Base-by-base conservation (phyloP, 2,888 invertebrate genomes). In the Cataglyphis cursor region DNA sequence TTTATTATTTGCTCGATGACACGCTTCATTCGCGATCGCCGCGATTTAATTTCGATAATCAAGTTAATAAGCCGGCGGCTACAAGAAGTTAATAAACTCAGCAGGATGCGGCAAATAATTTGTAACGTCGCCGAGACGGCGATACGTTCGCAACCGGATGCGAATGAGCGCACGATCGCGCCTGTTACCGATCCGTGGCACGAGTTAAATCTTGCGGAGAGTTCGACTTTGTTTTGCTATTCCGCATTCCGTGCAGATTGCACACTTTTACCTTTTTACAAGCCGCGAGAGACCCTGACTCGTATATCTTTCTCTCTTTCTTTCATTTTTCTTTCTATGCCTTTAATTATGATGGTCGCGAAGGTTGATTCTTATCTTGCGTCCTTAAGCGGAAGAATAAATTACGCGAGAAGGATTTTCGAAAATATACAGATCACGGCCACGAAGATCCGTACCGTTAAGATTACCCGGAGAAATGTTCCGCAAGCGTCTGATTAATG, bases 231-330 rank as follows among this genome's bases (percentile, higher is more conserved):
- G 84, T 88, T 87, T 83, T 78, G 65, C 70, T 78, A 90, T 91
- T 91, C 89, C 91, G 91, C 91, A 91, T 91, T 91, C 91, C 88
- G 68, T 15, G 21, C 65, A 83, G 87, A 90, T 91, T 85, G 82
- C 81, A 78, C 76, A 85, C 88, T 85, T 85, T 87, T 87, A 73
- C 81, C 68, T 74, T 74, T 84, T 85, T 82, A n/a, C 68, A 41
- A 24, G 31, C 18, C 65, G 28, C 57, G 31, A 51, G 31, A 35
- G 38, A 38, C n/a, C 35, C 12, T n/a, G 41, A 57, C 44, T 44
- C 44, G 31, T 35, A 12, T 44, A 31, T 65, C 54, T 59, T 72
- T 21, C 57, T 57, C 28, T 57, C 10, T 41, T 2, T 62, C 10
- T 24, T 28, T 44, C 24, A 28, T 51, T 65, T 72, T 57, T 21